A percentile compares a stretch with the other conserved stretches of the same genome.
Evolutionary conservation across 1,140 invertebrate species (phyloP).

Genomic region (Drosophila guanche): DNA sequence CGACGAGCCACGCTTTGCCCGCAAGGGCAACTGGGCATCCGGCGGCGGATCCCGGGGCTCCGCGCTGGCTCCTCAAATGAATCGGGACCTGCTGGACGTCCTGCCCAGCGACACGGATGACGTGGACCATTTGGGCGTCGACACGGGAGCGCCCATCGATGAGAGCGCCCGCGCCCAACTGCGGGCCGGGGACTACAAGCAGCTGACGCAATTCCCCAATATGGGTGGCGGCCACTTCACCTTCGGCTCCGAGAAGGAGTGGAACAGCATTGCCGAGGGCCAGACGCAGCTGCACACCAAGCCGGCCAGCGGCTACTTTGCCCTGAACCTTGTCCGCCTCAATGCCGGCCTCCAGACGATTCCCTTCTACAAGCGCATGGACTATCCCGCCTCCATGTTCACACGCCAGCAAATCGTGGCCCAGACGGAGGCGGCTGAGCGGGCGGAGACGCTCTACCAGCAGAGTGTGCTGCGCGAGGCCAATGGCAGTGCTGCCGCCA

Average conservation of each 20-base stretch:
- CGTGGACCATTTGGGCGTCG: slow-evolving; percentile 44
- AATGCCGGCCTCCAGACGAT: slow-evolving; percentile 75
- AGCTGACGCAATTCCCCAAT: slow-evolving; percentile 62
- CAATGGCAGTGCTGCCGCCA: slow-evolving; percentile 28
- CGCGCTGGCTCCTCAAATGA: slow-evolving; percentile 53
- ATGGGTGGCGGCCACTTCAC: slow-evolving; percentile 74
- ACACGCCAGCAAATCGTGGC: slow-evolving; percentile 55
- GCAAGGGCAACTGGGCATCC: slow-evolving; percentile 54
- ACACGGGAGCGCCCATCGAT: slow-evolving; percentile 48
- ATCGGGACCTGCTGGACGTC: slow-evolving; percentile 54
- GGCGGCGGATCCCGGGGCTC: slow-evolving; percentile 10
- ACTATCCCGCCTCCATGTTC: slow-evolving; percentile 66
- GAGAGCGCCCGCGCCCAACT: slow-evolving; percentile 71
- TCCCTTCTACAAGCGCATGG: slow-evolving; percentile 81
- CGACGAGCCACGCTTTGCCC: slow-evolving; percentile 68
- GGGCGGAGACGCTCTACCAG: slow-evolving; percentile 65
- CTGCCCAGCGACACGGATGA: slow-evolving; percentile 59
- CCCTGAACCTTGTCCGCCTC: slow-evolving; percentile 64
- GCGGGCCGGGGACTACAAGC: slow-evolving; percentile 68
- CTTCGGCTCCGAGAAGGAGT: slow-evolving; percentile 76
- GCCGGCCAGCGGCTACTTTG: slow-evolving; percentile 66
- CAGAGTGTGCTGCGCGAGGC: slow-evolving; percentile 51
- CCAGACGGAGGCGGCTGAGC: slow-evolving; percentile 70
- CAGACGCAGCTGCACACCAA: slow-evolving; percentile 59
- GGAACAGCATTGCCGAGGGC: slow-evolving; percentile 57